A percentile compares a stretch with the other conserved stretches of the same genome.
phyloP scores from a whole-genome alignment of 2,113 vertebrate species.

The Datnioides undecimradiatus region DNA sequence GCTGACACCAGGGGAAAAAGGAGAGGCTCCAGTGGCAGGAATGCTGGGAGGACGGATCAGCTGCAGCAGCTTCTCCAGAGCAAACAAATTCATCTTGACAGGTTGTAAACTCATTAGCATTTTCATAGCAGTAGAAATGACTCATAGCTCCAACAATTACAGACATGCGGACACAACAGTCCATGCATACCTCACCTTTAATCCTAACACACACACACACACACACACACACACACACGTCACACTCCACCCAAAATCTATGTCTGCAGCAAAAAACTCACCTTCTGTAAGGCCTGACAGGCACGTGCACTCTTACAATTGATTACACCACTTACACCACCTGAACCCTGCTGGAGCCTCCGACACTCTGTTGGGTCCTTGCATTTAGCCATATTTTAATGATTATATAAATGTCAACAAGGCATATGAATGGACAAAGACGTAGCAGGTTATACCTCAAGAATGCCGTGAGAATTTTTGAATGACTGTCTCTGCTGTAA shows the following conservation, averaged over 20 bases:
- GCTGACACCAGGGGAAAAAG: conserved; percentile 27
- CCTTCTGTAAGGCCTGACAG: neutral
- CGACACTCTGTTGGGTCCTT: neutral
- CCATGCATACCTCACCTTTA: neutral
- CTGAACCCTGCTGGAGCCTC: too few relatives aligned
- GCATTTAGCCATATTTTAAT: neutral
- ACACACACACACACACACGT: too few relatives aligned
- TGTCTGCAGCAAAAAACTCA: neutral
- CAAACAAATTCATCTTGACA: conserved; percentile 53
- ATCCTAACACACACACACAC: neutral
- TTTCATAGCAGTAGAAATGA: conserved; percentile 29
- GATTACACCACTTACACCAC: neutral
- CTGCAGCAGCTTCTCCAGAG: conserved; percentile 36
- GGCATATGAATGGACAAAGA: neutral
- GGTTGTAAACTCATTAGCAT: conserved; percentile 74
- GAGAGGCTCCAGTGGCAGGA: conserved; percentile 43
- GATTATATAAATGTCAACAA: neutral
- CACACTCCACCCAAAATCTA: neutral
- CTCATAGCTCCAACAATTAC: neutral
- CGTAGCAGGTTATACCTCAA: neutral
- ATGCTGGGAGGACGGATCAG: conserved; percentile 32
- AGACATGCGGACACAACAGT: neutral
- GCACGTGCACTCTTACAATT: accelerated
- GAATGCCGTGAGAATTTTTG: neutral
- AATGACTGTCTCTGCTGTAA: neutral